Evolutionary conservation across 2,797 vertebrate genomes (phyloP).

Genomic region (Telmatherina bonti): DNA sequence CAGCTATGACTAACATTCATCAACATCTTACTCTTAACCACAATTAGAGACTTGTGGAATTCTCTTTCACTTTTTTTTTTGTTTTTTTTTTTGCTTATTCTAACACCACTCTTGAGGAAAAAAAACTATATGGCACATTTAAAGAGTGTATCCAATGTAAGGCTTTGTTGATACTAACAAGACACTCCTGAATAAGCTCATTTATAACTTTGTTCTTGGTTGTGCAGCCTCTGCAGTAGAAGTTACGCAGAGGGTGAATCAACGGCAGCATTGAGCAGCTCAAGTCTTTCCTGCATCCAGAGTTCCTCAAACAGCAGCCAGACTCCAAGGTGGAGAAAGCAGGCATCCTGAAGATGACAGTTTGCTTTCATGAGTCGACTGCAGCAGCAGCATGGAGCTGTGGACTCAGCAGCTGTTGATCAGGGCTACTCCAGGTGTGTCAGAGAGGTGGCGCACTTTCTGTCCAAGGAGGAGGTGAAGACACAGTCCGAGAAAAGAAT

Average conservation of each 20-base stretch:
- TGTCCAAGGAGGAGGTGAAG: slow-evolving; percentile 63
- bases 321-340: slow-evolving; percentile 86
- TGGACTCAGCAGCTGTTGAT: neutral
- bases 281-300: slow-evolving; percentile 83
- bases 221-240: slow-evolving; percentile 84
- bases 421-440: slow-evolving; percentile 47
- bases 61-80: no score
- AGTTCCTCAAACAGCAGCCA: slow-evolving; percentile 80
- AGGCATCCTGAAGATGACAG: slow-evolving; percentile 85
- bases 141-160: slow-evolving; percentile 9
- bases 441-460: slow-evolving; percentile 46
- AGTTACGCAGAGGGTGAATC: slow-evolving; percentile 81
- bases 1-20: slow-evolving; percentile 65
- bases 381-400: slow-evolving; percentile 42
- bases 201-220: slow-evolving; percentile 25
- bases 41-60: slow-evolving; percentile 40
- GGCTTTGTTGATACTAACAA: neutral
- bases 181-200: slow-evolving; percentile 11
- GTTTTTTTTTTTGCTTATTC: slow-evolving; percentile 65
- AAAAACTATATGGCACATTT: no score
- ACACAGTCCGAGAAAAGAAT: slow-evolving; percentile 51
- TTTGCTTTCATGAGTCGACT: slow-evolving; percentile 77
- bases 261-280: slow-evolving; percentile 82
- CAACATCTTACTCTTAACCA: slow-evolving; percentile 69
- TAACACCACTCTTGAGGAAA: slow-evolving; percentile 59